These are phyloP conservation scores for Aphaenogaster rudis DNA, from an alignment of 1,140 invertebrate genomes.

Conservation along the genomic window DNA sequence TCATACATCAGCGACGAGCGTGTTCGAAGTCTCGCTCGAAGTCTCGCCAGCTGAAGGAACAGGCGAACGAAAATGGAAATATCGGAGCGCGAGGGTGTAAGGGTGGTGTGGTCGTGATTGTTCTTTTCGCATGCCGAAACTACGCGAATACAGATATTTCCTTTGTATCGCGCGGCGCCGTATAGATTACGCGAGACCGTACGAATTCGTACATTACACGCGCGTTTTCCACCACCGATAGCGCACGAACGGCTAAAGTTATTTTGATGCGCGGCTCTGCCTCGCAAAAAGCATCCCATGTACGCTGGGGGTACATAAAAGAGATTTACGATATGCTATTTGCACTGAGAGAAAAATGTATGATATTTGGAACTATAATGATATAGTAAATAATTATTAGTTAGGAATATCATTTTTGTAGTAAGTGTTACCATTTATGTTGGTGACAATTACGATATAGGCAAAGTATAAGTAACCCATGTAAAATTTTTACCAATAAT, in stretches of 20 bases:
- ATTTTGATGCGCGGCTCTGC: neutral
- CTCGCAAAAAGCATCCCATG: neutral
- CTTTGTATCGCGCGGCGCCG: neutral
- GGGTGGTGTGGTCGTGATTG: neutral
- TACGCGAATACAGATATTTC: slow-evolving; percentile 22
- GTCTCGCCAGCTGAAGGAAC: neutral
- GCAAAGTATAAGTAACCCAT: too few species aligned
- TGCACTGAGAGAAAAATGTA: neutral
- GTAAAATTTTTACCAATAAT: too few species aligned
- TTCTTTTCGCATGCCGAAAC: neutral
- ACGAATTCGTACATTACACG: slow-evolving; percentile 28
- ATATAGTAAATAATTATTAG: too few species aligned
- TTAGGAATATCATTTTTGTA: too few species aligned
- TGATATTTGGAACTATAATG: too few species aligned
- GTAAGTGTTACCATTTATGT: too few species aligned
- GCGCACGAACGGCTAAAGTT: neutral
- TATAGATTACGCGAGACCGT: slow-evolving; percentile 12
- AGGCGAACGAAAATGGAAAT: neutral
- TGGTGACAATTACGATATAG: too few species aligned
- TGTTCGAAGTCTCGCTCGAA: neutral
- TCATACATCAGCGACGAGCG: neutral
- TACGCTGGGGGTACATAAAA: slow-evolving; percentile 17
- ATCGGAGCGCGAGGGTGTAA: neutral
- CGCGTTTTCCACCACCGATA: slow-evolving; percentile 18
- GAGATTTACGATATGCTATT: slow-evolving; percentile 20